Evolutionary conservation across 2,888 invertebrate species (phyloP), one percentile per base, ranked within the genome.

Genomic region (Acleris cristana): DNA sequence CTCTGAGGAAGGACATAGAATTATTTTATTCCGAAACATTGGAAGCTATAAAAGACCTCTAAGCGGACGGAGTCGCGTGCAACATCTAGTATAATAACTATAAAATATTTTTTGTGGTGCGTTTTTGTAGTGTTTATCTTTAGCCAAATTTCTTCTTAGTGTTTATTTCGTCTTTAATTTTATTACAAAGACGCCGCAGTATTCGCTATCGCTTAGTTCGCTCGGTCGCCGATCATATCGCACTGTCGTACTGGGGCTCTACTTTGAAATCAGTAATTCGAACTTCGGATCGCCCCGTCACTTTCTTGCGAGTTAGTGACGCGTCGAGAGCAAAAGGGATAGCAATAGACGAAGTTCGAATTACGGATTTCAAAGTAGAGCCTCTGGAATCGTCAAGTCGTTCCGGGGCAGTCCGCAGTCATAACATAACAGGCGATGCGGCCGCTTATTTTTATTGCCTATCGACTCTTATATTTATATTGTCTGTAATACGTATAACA

Each of bases 341-440:
- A n/a, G n/a, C n/a, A n/a, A n/a, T n/a, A n/a, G n/a, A n/a, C n/a
- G n/a, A n/a, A n/a, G n/a, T n/a, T n/a, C n/a, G n/a, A n/a, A n/a
- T n/a, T n/a, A n/a, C n/a, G n/a, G n/a, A n/a, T n/a, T n/a, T n/a
- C n/a, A n/a, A n/a, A n/a, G n/a, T n/a, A n/a, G n/a, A n/a, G n/a
- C n/a, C n/a, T n/a, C n/a, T n/a, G 66, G 69, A 70, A 70, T 71
- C 58, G 69, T 70, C 69, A 62, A 71, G 66, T 69, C 71, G 64
- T 72, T 67, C 67, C 44, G 16, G 40, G 62, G 53, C 64, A 58
- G 70, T 69, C 40, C 40, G 40, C 12, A 40, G 40, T 40, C 40
- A 40, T 40, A 40, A 40, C 62, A 64, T 70, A 58, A 68, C 72
- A 60, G 18, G 65, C 66, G 69, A 73, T 67, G 64, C 62, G 61